A percentile compares a stretch with the other conserved stretches of the same genome.
phyloP scores from a whole-genome alignment of 2,888 invertebrate genomes.

The Parnassius smintheus region DNA sequence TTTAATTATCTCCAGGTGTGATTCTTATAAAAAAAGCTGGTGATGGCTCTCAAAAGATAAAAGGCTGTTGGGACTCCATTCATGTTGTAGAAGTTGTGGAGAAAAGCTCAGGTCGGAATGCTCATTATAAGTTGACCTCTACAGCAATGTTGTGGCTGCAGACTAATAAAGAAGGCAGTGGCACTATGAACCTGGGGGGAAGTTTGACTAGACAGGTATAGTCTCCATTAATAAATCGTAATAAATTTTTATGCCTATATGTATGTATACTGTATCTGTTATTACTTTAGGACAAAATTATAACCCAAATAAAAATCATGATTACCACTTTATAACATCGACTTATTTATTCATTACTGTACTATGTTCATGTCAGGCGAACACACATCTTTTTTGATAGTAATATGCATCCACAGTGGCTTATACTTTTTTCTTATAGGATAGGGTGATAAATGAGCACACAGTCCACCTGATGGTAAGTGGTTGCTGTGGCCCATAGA shows the following conservation, averaged over 20 bases:
- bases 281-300: background rate
- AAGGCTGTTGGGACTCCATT: slow-evolving; percentile 99
- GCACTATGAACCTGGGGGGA: slow-evolving; percentile 99
- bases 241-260: no score
- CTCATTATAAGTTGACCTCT: slow-evolving; percentile 99
- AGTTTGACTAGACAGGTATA: slow-evolving; percentile 96
- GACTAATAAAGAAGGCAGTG: slow-evolving; percentile 97
- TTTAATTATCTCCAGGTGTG: slow-evolving; percentile 84
- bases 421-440: no score
- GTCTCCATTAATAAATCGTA: background rate
- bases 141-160: slow-evolving; percentile 99
- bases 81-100: slow-evolving; percentile 99
- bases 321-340: no score
- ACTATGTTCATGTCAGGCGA: no score
- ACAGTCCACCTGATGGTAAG: no score
- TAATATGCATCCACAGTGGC: no score
- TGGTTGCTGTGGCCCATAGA: no score
- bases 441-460: no score
- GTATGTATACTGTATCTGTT: no score
- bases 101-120: slow-evolving; percentile 95
- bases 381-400: no score
- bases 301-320: background rate
- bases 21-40: slow-evolving; percentile 99
- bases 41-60: slow-evolving; percentile 98
- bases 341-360: no score